Evolutionary conservation across 1,140 invertebrate species (phyloP), one percentile per base, ranked within the genome.

Genomic region (Aphelenchoides avenae): DNA sequence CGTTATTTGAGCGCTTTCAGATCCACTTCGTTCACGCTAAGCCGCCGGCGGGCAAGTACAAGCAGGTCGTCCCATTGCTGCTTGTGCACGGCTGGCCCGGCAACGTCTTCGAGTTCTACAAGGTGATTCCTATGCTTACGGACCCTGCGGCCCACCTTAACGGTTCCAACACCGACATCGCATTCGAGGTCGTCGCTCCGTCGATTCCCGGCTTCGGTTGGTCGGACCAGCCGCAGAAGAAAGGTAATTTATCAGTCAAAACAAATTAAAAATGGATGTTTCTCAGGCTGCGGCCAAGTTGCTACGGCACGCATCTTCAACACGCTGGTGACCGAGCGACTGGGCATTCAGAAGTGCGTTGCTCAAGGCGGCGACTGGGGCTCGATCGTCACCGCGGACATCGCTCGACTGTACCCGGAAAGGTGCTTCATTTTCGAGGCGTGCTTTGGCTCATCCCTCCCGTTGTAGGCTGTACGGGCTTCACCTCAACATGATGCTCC

Each of bases 21-120:
- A 53, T 73, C 22, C 69, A 71, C 50, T 71, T 66, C 41, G 24
- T 74, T 5, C 71, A 53, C 29, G 58, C 50, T n/a, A 53, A 64
- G 47, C 70, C 70, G 15, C 62, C 64, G 11, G 43, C 50, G 7
- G 9, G 36, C 7, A 24, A 20, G 9, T 61, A 61, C 57, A 71
- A 73, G 46, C 52, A 43, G n/a, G 53, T 66, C n/a, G 49, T 55
- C 15, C 57, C 58, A 5, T 15, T 66, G 5, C 20, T 59, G 39
- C 90, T 93, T 1, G 66, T 89, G 3, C 89, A 93, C 70, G 89
- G 90, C 13, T 94, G 89, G 90, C 90, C 90, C 2, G 89, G 88
- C 0, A 64, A 52, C 53, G 60, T 66, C 22, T 63, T 86, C 5
- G 89, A 92, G 77, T 91, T 90, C 73, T 87, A 87, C 61, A 86